phyloP scores from a whole-genome alignment of 2,888 invertebrate species.

The Epinotia brunnichana region DNA sequence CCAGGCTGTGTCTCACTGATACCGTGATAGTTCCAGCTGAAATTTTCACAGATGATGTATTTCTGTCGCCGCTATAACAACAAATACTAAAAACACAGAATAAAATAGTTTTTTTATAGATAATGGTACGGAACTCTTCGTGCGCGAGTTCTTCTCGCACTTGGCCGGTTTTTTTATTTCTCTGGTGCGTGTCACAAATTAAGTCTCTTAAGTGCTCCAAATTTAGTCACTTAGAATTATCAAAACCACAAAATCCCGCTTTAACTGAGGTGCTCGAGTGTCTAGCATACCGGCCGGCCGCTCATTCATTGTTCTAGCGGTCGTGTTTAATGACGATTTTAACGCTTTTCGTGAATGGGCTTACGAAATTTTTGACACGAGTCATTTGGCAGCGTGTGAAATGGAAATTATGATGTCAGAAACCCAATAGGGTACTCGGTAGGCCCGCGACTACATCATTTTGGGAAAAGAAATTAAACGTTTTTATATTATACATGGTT shows the following conservation, averaged over 20 bases:
- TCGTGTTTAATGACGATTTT: conserved; percentile 44
- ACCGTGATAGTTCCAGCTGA: too few relatives aligned
- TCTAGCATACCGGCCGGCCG: conserved; percentile 53
- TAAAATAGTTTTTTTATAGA: too few relatives aligned
- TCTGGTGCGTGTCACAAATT: not conserved
- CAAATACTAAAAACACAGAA: too few relatives aligned
- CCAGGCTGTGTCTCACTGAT: too few relatives aligned
- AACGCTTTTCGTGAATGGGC: conserved; percentile 38
- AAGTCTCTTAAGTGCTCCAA: not conserved
- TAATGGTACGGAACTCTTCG: too few relatives aligned
- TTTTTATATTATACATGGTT: too few relatives aligned
- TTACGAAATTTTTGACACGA: conserved; percentile 41
- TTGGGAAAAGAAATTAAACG: not conserved
- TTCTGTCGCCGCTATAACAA: too few relatives aligned
- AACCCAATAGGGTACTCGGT: not conserved
- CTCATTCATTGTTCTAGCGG: conserved; percentile 65
- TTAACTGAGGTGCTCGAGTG: conserved; percentile 56
- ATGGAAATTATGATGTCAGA: conserved; percentile 26
- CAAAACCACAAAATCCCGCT: conserved; percentile 48
- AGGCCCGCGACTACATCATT: not conserved
- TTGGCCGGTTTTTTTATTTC: too few relatives aligned
- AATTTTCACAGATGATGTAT: too few relatives aligned
- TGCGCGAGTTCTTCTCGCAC: too few relatives aligned
- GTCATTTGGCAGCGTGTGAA: conserved; percentile 43
- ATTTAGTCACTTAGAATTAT: conserved; percentile 51